Evolutionary conservation across 2,888 invertebrate species (phyloP).

Genomic region (Eilema depressum): DNA sequence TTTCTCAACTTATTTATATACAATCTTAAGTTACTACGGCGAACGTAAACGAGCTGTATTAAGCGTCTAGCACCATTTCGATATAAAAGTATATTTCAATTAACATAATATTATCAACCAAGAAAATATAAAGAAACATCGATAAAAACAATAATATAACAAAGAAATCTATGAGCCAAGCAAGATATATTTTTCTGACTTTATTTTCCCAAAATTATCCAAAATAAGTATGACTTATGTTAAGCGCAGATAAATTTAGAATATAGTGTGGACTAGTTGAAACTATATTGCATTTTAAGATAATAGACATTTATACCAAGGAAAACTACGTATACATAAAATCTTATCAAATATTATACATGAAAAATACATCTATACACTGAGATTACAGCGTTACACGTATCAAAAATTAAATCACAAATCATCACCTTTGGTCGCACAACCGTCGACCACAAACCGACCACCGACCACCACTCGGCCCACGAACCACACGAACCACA

Average conservation of each 20-base stretch:
- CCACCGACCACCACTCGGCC: slow-evolving; percentile 61
- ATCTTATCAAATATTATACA: slow-evolving; percentile 72
- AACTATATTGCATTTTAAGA: slow-evolving; percentile 75
- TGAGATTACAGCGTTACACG: slow-evolving; percentile 76
- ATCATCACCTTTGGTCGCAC: slow-evolving; percentile 63
- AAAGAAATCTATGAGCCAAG: slow-evolving; percentile 61
- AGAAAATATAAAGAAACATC: slow-evolving; percentile 70
- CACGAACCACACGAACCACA: slow-evolving; percentile 51
- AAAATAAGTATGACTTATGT: slow-evolving; percentile 51
- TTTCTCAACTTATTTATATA: slow-evolving; percentile 67
- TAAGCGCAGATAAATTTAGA: slow-evolving; percentile 77
- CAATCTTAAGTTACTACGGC: slow-evolving; percentile 71
- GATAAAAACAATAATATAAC: slow-evolving; percentile 72
- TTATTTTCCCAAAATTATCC: slow-evolving; percentile 55
- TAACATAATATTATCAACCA: slow-evolving; percentile 84
- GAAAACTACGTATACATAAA: slow-evolving; percentile 73
- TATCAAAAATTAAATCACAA: slow-evolving; percentile 82
- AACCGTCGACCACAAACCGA: slow-evolving; percentile 47
- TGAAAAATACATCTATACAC: slow-evolving; percentile 72
- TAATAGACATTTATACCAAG: slow-evolving; percentile 70
- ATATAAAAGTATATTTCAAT: slow-evolving; percentile 81
- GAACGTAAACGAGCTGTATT: slow-evolving; percentile 74
- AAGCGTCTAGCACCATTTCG: slow-evolving; percentile 86
- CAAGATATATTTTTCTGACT: slow-evolving; percentile 40
- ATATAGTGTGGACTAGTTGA: slow-evolving; percentile 77